Percentiles rank a stretch among this genome's conserved stretches.
Conservation (phyloP, 2,888 invertebrate species). For the Carterocephalus palaemon region DNA sequence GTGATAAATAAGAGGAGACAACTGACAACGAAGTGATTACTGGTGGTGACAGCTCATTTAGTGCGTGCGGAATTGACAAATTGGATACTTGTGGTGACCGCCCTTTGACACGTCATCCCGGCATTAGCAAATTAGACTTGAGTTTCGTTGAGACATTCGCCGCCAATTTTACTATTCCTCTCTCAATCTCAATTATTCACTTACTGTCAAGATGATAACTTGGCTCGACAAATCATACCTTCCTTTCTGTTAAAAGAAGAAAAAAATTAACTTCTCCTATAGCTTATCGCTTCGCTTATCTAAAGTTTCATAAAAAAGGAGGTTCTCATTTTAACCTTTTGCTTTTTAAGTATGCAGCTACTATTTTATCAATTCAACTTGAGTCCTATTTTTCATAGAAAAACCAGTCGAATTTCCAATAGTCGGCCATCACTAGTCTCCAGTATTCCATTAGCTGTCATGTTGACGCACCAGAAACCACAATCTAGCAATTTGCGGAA, state of each 20-base stretch:
- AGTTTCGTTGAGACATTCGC: slow-evolving; percentile 2
- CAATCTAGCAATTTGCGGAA: slow-evolving; percentile 55
- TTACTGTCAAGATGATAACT: slow-evolving; percentile 2
- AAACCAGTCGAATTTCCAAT: too few species aligned
- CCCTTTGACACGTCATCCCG: slow-evolving; percentile 30
- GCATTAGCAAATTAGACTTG: slow-evolving; percentile 23
- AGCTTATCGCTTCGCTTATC: too few species aligned
- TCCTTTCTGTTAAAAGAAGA: neutral
- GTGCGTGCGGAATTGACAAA: slow-evolving; percentile 49
- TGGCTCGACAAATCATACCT: neutral
- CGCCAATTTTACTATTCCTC: slow-evolving; percentile 7
- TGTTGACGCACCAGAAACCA: too few species aligned
- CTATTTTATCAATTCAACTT: too few species aligned
- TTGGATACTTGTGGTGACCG: slow-evolving; percentile 41
- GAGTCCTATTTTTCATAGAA: too few species aligned
- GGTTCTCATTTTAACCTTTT: too few species aligned
- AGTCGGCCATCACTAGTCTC: too few species aligned
- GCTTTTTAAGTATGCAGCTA: too few species aligned
- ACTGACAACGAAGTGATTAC: slow-evolving; percentile 31
- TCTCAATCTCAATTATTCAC: neutral
- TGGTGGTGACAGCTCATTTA: slow-evolving; percentile 50
- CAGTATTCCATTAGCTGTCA: too few species aligned
- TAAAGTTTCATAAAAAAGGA: too few species aligned
- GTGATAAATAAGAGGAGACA: slow-evolving; percentile 22
- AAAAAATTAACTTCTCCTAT: too few species aligned